These are phyloP conservation scores for Ceyx erithaca DNA, from an alignment of 2,797 vertebrate species.

Conservation along the genomic window DNA sequence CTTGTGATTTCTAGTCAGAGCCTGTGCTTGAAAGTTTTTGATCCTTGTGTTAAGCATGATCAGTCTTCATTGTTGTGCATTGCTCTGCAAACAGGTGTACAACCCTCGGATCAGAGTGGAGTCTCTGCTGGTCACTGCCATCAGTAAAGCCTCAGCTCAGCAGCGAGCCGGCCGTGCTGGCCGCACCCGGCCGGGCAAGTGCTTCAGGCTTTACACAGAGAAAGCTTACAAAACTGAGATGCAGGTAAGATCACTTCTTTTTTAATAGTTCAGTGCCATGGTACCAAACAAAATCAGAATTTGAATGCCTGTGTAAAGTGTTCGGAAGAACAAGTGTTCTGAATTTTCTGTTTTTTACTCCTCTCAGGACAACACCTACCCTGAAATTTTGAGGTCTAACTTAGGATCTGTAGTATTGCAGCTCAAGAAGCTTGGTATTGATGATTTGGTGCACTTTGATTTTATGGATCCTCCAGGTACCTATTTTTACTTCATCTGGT, in stretches of 20 bases:
- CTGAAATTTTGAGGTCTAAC: constrained; percentile 98
- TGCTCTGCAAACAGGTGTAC: constrained; percentile 84
- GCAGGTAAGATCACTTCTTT: constrained; percentile 82
- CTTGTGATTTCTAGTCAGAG: background rate
- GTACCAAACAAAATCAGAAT: background rate
- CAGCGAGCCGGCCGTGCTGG: constrained; percentile 96
- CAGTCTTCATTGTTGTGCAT: background rate
- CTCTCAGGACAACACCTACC: constrained; percentile 96
- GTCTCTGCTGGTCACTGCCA: constrained; percentile 95
- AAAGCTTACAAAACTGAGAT: constrained; percentile 99
- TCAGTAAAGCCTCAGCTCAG: constrained; percentile 97
- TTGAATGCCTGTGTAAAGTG: background rate
- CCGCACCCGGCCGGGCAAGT: constrained; percentile 94
- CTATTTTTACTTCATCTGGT: background rate
- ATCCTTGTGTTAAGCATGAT: background rate
- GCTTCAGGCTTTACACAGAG: constrained; percentile 96
- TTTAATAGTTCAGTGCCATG: background rate
- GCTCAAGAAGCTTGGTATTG: constrained; percentile 98
- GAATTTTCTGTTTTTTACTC: background rate
- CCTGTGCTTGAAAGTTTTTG: background rate
- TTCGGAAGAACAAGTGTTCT: background rate
- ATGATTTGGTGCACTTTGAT: constrained; percentile 99
- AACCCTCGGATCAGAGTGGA: constrained; percentile 96
- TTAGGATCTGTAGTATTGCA: constrained; percentile 97
- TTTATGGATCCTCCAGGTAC: constrained; percentile 99